Percentiles rank a stretch among this genome's conserved stretches.
Conservation (phyloP, 2,797 vertebrate species). For the Lagorchestes hirsutus region DNA sequence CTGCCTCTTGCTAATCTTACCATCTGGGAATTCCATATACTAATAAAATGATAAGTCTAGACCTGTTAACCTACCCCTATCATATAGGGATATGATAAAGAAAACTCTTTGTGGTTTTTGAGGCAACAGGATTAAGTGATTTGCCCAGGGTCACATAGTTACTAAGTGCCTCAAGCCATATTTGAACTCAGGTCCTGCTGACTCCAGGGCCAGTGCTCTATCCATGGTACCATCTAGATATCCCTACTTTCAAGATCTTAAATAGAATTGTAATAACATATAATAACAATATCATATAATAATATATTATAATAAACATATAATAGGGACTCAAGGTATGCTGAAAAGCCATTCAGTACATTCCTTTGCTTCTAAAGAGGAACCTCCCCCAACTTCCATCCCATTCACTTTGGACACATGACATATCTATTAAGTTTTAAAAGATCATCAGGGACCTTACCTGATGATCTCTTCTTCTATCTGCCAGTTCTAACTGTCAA, state of each 20-base stretch:
- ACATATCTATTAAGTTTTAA: conserved; percentile 26
- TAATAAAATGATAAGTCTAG: background rate
- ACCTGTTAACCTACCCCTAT: background rate
- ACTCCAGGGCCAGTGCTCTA: background rate
- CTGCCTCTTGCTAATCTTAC: background rate
- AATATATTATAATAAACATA: background rate
- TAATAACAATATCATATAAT: background rate
- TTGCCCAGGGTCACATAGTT: background rate
- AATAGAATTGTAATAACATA: background rate
- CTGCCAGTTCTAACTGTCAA: background rate
- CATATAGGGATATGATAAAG: background rate
- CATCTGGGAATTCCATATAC: background rate
- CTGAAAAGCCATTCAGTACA: background rate
- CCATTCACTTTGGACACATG: conserved; percentile 33
- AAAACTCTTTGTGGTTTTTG: background rate
- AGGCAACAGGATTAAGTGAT: background rate
- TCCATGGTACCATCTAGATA: background rate
- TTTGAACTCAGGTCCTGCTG: background rate
- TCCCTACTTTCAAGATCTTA: background rate
- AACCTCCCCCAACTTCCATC: background rate
- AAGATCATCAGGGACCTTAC: background rate
- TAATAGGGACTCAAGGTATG: conserved; percentile 7
- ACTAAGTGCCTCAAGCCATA: background rate
- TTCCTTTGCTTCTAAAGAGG: background rate
- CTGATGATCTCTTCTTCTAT: background rate